A percentile compares a stretch with the other conserved stretches of the same genome.
Evolutionary conservation across 2,113 vertebrate genomes (phyloP).

Genomic region (Bagarius yarrelli): DNA sequence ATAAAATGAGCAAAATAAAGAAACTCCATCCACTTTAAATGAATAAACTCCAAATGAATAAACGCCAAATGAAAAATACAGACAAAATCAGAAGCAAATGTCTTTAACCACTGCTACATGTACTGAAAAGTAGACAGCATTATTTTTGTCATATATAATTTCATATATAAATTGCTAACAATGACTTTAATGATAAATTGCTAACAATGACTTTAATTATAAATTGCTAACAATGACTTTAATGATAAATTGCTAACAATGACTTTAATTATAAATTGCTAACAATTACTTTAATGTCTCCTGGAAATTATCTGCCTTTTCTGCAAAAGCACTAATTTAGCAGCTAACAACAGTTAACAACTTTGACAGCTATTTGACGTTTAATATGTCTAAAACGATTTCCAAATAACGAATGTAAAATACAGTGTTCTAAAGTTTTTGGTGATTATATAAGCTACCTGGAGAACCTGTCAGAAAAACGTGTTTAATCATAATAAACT

Average conservation of each 20-base stretch:
- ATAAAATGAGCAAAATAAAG: no score
- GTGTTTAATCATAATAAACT: constrained; percentile 75
- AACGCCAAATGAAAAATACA: no score
- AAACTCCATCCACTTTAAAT: no score
- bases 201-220: not conserved
- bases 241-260: not conserved
- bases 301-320: no score
- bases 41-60: not conserved
- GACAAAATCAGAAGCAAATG: no score
- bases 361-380: not conserved
- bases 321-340: not conserved
- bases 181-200: no score
- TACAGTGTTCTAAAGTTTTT: no score
- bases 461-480: constrained; percentile 88
- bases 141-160: no score
- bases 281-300: no score
- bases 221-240: no score
- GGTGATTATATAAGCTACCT: constrained; percentile 60
- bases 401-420: not conserved
- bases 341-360: not conserved
- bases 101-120: not conserved
- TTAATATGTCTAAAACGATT: not conserved
- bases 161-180: no score
- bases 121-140: not conserved
- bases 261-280: not conserved